Evolutionary conservation across 2,797 vertebrate species (phyloP), one percentile per base, ranked within the genome.

Genomic region (Syngnathus acus): DNA sequence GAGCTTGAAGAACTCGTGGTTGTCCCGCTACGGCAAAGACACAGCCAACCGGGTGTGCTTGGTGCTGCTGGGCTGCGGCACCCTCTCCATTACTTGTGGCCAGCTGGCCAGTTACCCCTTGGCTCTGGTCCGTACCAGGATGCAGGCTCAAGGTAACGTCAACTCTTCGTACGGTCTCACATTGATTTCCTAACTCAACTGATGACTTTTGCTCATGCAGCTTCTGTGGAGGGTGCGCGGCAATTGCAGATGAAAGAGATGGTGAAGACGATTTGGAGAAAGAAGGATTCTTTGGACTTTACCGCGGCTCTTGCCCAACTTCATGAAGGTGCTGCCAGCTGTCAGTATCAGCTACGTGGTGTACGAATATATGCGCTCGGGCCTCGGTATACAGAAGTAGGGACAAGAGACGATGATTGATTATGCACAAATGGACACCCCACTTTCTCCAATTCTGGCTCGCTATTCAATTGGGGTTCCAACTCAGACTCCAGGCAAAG

Each of bases 271-370:
- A 95, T 97, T 61, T 98, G 84, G 86, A 91, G 53, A 92, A 93
- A 48, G 95, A 97, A 57, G 95, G 96, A 47, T 75, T 95, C 68
- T 75, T 91, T 58, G 95, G 95, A 82, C 93, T 96, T 71, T 98
- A 98, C 77, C 90, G 95, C 6, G 95, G 96, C 72, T 99, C 80
- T 88, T 94, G 38, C 95, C 95, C 45, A 98, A 98, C 79, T 98
- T 97, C 87, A 94, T 98, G 94, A 98, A 98, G 67, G 95, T 98
- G 77, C 93, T 97, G 48, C 95, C 95, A 1, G 96, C 95, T 5
- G 96, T 98, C 61, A 97, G 96, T 89, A 96, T 98, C 89, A 98
- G 96, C 83, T 98, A 98, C 3, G 96, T 95, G 72, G 95, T 97
- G 6, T 97, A 98, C 26, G 95, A 98, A 85, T 92, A 96, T 82